Percentiles rank a stretch among this genome's conserved stretches.
Evolutionary conservation across 2,113 vertebrate species (phyloP).

Genomic region (Myotis davidii): DNA sequence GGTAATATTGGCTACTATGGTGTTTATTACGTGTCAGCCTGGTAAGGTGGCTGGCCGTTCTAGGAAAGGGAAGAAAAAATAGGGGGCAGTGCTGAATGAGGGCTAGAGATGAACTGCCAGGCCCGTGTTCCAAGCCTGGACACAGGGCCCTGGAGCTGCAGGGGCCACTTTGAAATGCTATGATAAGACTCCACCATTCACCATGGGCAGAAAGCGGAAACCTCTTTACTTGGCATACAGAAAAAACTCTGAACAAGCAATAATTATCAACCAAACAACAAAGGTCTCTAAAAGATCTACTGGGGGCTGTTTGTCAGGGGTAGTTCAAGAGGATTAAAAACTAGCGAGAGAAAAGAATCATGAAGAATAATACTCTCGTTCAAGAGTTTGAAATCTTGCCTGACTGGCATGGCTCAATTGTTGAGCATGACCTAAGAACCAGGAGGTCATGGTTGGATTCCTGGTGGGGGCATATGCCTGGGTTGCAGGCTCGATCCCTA

Average conservation of each 20-base stretch:
- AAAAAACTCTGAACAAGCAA: neutral
- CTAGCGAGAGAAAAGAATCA: neutral
- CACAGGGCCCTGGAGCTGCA: neutral
- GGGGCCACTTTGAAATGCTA: neutral
- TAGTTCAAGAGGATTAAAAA: neutral
- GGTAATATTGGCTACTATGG: neutral
- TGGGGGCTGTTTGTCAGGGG: neutral
- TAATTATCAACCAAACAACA: neutral
- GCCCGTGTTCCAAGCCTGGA: neutral
- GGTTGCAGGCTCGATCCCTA: too few relatives aligned
- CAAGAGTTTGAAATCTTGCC: too few relatives aligned
- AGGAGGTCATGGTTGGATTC: too few relatives aligned
- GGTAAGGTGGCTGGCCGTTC: neutral
- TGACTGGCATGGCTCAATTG: too few relatives aligned
- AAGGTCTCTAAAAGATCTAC: neutral
- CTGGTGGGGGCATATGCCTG: too few relatives aligned
- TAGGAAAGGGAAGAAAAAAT: neutral
- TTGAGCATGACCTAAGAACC: too few relatives aligned
- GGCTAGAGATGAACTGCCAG: neutral
- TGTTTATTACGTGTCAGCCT: neutral
- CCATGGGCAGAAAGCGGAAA: neutral
- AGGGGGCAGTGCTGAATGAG: neutral
- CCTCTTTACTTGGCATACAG: neutral
- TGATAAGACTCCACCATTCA: neutral
- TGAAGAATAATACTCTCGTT: neutral